Evolutionary conservation across 1,140 invertebrate species (phyloP).

Genomic region (Drosophila leontia): DNA sequence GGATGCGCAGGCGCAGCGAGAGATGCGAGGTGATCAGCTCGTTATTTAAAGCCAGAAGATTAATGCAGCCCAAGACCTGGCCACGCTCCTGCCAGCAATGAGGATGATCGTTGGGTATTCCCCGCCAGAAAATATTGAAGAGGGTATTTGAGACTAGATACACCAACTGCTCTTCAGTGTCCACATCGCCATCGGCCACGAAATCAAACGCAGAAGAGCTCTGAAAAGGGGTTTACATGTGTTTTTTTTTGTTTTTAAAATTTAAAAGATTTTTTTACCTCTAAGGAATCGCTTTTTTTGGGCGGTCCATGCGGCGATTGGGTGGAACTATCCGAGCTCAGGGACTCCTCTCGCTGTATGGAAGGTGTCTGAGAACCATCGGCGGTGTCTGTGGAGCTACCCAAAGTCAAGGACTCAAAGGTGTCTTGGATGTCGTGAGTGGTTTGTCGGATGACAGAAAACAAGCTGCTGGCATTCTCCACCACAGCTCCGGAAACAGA

Average conservation of each 20-base stretch:
- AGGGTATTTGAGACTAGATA: slow-evolving; percentile 87
- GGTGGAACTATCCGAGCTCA: slow-evolving; percentile 81
- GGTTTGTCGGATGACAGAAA: slow-evolving; percentile 86
- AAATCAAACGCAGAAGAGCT: slow-evolving; percentile 74
- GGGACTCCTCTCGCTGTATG: slow-evolving; percentile 71
- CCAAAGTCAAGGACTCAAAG: slow-evolving; percentile 78
- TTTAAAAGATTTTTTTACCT: slow-evolving; percentile 25
- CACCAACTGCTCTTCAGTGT: slow-evolving; percentile 87
- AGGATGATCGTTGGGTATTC: slow-evolving; percentile 87
- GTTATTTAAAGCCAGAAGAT: slow-evolving; percentile 87
- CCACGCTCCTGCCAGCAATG: slow-evolving; percentile 88
- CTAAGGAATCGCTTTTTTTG: slow-evolving; percentile 71
- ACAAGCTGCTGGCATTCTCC: slow-evolving; percentile 86
- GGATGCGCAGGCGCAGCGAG: slow-evolving; percentile 87
- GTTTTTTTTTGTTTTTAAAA: neutral
- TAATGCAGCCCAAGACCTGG: slow-evolving; percentile 88
- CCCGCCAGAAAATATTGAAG: slow-evolving; percentile 88
- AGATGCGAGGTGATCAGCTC: slow-evolving; percentile 87
- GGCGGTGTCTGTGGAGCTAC: slow-evolving; percentile 61
- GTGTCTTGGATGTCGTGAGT: slow-evolving; percentile 86
- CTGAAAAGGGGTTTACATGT: slow-evolving; percentile 3
- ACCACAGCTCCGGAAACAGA: slow-evolving; percentile 86
- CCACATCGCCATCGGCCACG: slow-evolving; percentile 82
- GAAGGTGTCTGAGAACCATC: slow-evolving; percentile 42
- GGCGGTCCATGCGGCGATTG: slow-evolving; percentile 61